These are phyloP conservation scores for Anolis carolinensis DNA, from an alignment of 2,113 vertebrate genomes.

Conservation along the genomic window DNA sequence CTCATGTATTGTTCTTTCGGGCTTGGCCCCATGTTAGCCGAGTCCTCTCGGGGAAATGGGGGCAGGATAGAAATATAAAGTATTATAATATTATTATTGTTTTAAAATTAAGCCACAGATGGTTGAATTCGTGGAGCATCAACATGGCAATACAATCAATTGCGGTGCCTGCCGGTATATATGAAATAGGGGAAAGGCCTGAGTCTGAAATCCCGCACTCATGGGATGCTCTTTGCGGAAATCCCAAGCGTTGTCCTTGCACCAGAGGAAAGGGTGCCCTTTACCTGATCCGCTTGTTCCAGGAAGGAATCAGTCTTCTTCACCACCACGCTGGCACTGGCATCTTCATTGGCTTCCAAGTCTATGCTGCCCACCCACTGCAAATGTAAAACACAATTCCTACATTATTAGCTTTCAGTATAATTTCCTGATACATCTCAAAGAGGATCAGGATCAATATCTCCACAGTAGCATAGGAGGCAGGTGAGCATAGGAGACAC, in stretches of 20 bases:
- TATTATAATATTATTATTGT: too few species aligned
- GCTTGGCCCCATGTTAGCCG: too few species aligned
- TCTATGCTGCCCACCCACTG: constrained; percentile 95
- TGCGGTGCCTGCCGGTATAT: neutral
- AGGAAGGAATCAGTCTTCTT: constrained; percentile 83
- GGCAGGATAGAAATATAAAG: too few species aligned
- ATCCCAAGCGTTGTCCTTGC: neutral
- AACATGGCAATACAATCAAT: neutral
- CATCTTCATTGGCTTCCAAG: constrained; percentile 86
- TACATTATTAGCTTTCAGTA: neutral
- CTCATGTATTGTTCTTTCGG: too few species aligned
- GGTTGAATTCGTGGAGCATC: neutral
- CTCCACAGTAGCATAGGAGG: too few species aligned
- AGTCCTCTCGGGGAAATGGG: too few species aligned
- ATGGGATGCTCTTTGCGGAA: neutral
- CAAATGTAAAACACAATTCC: neutral
- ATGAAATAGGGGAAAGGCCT: too few species aligned
- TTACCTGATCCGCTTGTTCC: constrained; percentile 91
- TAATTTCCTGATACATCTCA: neutral
- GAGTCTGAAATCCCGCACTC: neutral
- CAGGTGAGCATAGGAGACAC: too few species aligned
- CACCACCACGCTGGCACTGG: constrained; percentile 85
- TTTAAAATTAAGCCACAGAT: too few species aligned
- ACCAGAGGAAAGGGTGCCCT: neutral
- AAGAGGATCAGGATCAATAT: too few species aligned